These are phyloP conservation scores for Yponomeuta malinellus DNA, from an alignment of 2,888 invertebrate species.

Conservation along the genomic window DNA sequence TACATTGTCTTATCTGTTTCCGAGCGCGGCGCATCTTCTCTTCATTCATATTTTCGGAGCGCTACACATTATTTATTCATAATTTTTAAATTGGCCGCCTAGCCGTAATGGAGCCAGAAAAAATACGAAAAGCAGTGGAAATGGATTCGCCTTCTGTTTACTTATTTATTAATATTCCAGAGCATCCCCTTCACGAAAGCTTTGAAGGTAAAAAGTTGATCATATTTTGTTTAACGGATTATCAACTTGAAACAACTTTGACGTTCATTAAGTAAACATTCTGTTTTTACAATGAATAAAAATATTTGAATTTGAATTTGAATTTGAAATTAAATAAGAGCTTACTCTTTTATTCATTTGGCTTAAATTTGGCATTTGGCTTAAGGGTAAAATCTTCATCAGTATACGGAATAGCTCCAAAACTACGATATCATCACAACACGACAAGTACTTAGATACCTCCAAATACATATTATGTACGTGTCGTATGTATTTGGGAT, in stretches of 20 bases:
- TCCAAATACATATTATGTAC: too few relatives aligned
- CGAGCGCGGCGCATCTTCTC: constrained; percentile 28
- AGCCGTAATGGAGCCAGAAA: constrained; percentile 62
- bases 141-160: constrained; percentile 61
- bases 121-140: constrained; percentile 55
- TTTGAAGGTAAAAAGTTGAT: constrained; percentile 1
- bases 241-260: too few relatives aligned
- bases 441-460: too few relatives aligned
- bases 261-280: too few relatives aligned
- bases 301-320: too few relatives aligned
- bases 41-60: constrained; percentile 46
- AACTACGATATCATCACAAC: too few relatives aligned
- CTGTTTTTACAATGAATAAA: too few relatives aligned
- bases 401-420: too few relatives aligned
- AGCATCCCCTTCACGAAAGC: neutral
- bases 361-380: neutral
- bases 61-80: constrained; percentile 65
- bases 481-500: too few relatives aligned
- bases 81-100: constrained; percentile 68
- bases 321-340: constrained; percentile 9
- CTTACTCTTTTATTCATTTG: neutral
- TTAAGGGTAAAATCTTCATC: too few relatives aligned
- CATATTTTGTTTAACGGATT: constrained; percentile 11
- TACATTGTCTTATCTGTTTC: constrained; percentile 16
- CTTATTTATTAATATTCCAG: constrained; percentile 59